Evolutionary conservation across 2,113 vertebrate species (phyloP).

Genomic region (Eurypyga helias): DNA sequence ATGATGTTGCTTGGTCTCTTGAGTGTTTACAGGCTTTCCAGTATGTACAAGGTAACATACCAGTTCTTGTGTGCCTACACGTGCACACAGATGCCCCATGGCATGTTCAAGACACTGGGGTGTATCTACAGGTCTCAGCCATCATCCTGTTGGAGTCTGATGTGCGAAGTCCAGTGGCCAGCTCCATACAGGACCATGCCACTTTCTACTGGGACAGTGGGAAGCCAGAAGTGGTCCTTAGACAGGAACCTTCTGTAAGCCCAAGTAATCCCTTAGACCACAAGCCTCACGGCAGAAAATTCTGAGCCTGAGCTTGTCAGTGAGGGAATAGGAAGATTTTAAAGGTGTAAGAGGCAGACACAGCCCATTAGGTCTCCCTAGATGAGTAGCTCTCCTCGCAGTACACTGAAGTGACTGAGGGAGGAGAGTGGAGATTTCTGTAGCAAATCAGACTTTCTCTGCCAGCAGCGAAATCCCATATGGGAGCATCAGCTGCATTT

Average conservation of each 20-base stretch:
- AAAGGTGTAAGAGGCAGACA: constrained; percentile 31
- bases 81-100: neutral
- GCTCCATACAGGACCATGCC: rapidly evolving
- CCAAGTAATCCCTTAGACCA: neutral
- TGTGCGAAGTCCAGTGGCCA: neutral
- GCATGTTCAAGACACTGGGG: neutral
- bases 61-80: rapidly evolving
- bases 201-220: neutral
- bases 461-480: constrained; percentile 65
- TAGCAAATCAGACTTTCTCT: constrained; percentile 50
- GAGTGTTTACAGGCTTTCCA: neutral
- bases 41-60: neutral
- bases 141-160: neutral
- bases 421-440: constrained; percentile 44
- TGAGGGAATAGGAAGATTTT: neutral
- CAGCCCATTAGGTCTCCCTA: constrained; percentile 43
- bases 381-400: constrained; percentile 38
- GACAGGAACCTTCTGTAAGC: neutral
- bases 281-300: neutral
- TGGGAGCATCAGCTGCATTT: constrained; percentile 67
- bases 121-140: neutral
- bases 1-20: neutral
- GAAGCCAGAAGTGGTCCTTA: neutral
- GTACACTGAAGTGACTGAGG: constrained; percentile 18
- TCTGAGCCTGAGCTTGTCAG: neutral